Evolutionary conservation across 2,797 vertebrate genomes (phyloP).

Genomic region (Myoxocephalus aenaeus): DNA sequence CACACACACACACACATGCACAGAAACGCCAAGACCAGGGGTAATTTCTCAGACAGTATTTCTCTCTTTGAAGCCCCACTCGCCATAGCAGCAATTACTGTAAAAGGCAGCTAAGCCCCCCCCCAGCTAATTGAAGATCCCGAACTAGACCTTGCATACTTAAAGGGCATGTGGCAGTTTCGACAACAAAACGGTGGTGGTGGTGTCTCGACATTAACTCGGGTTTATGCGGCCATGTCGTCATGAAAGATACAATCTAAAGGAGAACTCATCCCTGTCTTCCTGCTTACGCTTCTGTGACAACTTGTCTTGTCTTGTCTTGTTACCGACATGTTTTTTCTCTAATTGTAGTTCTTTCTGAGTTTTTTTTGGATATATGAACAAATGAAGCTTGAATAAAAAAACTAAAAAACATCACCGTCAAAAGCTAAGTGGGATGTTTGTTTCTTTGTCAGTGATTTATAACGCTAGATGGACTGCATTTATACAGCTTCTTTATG

Average conservation of each 20-base stretch:
- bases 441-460: constrained; percentile 13
- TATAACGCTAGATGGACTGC: constrained; percentile 15
- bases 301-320: background rate
- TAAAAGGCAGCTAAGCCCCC: constrained; percentile 62
- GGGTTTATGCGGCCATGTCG: constrained; percentile 30
- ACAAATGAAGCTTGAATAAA: background rate
- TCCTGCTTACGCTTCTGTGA: background rate
- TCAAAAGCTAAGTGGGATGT: background rate
- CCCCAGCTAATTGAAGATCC: constrained; percentile 39
- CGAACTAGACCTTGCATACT: constrained; percentile 18
- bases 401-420: background rate
- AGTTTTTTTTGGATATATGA: background rate
- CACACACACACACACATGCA: constrained; percentile 55
- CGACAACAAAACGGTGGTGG: background rate
- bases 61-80: constrained; percentile 76
- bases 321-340: background rate
- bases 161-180: constrained; percentile 41
- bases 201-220: constrained; percentile 38
- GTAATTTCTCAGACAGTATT: constrained; percentile 77
- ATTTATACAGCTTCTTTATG: constrained; percentile 15
- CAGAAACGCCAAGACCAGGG: constrained; percentile 55
- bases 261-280: constrained; percentile 11
- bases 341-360: background rate
- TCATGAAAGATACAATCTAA: constrained; percentile 7
- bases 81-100: constrained; percentile 74